These are phyloP conservation scores for Nephrotoma appendiculata DNA, from an alignment of 2,888 invertebrate genomes.

Conservation along the genomic window DNA sequence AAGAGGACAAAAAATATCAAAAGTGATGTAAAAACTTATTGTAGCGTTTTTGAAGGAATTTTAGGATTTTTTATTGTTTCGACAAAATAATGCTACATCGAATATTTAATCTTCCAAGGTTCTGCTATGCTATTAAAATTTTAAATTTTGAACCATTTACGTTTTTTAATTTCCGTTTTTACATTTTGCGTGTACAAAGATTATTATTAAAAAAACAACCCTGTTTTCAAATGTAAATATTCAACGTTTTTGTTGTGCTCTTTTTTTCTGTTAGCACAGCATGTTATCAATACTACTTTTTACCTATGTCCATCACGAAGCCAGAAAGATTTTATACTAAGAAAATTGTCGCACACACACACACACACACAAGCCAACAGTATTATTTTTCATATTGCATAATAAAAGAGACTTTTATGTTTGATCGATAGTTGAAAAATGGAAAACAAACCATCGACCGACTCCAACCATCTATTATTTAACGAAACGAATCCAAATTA, in stretches of 20 bases:
- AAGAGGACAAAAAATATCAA: too few species aligned
- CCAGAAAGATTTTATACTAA: background rate
- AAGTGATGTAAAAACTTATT: too few species aligned
- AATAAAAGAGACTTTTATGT: background rate
- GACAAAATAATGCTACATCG: background rate
- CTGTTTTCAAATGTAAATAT: background rate
- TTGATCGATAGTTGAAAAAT: background rate
- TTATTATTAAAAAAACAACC: background rate
- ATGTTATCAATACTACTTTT: background rate
- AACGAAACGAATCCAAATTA: background rate
- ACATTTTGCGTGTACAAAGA: background rate
- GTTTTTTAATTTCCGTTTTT: background rate
- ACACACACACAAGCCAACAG: background rate
- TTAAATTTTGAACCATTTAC: background rate
- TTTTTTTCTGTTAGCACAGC: background rate
- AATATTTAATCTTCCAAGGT: background rate
- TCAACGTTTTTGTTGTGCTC: background rate
- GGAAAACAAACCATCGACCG: background rate
- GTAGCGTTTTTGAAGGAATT: too few species aligned
- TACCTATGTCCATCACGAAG: background rate
- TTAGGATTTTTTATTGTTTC: background rate
- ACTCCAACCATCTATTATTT: background rate
- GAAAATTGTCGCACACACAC: background rate
- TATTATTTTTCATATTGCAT: too few species aligned
- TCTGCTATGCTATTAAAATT: background rate